Evolutionary conservation across 1,140 invertebrate species (phyloP).

Genomic region (Ostrea edulis): DNA sequence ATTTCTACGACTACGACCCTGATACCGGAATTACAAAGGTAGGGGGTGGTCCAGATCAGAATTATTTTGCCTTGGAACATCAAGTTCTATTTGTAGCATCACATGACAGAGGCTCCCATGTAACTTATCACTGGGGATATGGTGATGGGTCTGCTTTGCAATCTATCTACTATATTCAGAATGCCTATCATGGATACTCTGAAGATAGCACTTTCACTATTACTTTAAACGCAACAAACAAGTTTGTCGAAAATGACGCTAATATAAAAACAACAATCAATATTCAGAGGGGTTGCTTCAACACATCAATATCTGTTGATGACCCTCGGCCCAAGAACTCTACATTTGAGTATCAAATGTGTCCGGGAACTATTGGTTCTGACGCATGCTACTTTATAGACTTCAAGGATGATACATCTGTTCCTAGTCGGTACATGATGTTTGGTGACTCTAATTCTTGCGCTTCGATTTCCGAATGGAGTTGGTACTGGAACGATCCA

Average conservation of each 20-base stretch:
- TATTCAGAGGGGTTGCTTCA: slow-evolving; percentile 56
- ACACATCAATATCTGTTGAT: slow-evolving; percentile 53
- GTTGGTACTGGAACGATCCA: slow-evolving; percentile 43
- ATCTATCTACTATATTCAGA: slow-evolving; percentile 49
- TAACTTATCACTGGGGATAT: slow-evolving; percentile 59
- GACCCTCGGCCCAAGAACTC: slow-evolving; percentile 58
- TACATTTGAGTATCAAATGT: slow-evolving; percentile 57
- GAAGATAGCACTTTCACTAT: slow-evolving; percentile 48
- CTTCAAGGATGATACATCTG: slow-evolving; percentile 50
- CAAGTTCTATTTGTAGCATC: slow-evolving; percentile 50
- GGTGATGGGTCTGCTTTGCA: slow-evolving; percentile 48
- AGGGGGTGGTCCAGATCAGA: slow-evolving; percentile 48
- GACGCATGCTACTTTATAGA: slow-evolving; percentile 64
- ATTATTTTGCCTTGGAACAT: slow-evolving; percentile 60
- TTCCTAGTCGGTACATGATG: slow-evolving; percentile 56
- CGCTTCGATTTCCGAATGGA: slow-evolving; percentile 54
- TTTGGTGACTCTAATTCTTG: slow-evolving; percentile 57
- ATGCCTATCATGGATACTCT: slow-evolving; percentile 47
- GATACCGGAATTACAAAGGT: slow-evolving; percentile 39
- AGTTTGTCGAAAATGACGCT: neutral
- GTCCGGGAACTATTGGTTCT: slow-evolving; percentile 58
- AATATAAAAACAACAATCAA: slow-evolving; percentile 40
- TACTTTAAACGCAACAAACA: slow-evolving; percentile 53
- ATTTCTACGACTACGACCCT: slow-evolving; percentile 46
- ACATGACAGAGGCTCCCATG: slow-evolving; percentile 55